Conservation (phyloP, 2,888 invertebrate species). For the Mesorhabditis belari region DNA sequence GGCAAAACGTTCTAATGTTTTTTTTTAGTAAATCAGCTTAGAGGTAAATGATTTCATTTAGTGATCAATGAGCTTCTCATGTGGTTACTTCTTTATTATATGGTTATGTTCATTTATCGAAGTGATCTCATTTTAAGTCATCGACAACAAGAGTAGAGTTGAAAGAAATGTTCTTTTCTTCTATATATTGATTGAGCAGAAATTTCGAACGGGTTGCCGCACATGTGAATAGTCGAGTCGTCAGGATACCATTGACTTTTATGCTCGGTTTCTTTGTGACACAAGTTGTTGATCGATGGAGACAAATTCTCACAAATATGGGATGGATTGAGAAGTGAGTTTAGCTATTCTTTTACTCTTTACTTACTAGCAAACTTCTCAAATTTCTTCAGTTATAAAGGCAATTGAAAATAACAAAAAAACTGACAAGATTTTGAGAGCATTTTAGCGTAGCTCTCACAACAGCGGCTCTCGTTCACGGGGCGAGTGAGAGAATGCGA, state of each 20-base stretch:
- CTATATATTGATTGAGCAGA: background rate
- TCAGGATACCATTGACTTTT: conserved; percentile 36
- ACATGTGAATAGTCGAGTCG: conserved; percentile 17
- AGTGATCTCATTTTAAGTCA: background rate
- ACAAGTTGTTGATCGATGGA: conserved; percentile 35
- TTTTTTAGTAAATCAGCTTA: no score
- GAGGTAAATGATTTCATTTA: no score
- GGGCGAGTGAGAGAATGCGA: conserved; percentile 13
- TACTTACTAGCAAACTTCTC: no score
- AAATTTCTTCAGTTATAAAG: no score
- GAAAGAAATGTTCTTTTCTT: background rate
- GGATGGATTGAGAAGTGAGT: conserved; percentile 40
- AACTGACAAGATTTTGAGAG: no score
- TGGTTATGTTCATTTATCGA: conserved; percentile 8
- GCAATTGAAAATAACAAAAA: no score
- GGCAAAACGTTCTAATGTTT: no score
- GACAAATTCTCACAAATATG: conserved; percentile 26
- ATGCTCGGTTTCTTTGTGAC: conserved; percentile 44
- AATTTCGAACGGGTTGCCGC: conserved; percentile 7
- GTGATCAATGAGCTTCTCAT: conserved; percentile 8
- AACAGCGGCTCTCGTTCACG: conserved; percentile 14
- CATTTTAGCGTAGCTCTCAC: conserved; percentile 21
- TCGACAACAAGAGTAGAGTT: conserved; percentile 1
- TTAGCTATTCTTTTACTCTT: no score
- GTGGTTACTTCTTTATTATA: conserved; percentile 6